A percentile compares a stretch with the other conserved stretches of the same genome.
Evolutionary conservation across 2,888 invertebrate genomes (phyloP).

Genomic region (Scrobipalpa atriplicella): DNA sequence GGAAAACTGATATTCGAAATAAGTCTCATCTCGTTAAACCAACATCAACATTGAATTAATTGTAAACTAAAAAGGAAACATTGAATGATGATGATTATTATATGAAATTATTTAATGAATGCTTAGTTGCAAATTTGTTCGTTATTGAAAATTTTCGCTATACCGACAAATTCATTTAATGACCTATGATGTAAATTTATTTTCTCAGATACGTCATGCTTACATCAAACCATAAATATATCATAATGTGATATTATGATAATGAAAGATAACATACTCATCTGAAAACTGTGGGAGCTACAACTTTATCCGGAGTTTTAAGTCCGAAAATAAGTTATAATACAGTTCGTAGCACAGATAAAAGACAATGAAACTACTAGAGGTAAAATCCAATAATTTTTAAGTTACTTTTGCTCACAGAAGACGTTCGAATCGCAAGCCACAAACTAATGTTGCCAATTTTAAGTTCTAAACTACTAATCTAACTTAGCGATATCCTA

Average conservation of each 20-base stretch:
- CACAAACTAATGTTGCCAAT: slow-evolving; percentile 47
- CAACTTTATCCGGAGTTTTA: slow-evolving; percentile 1
- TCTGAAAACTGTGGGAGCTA: not conserved
- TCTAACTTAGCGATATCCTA: slow-evolving; percentile 47
- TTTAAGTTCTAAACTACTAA: slow-evolving; percentile 53
- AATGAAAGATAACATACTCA: not conserved
- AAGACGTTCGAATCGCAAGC: slow-evolving; percentile 39
- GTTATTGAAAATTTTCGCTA: too few relatives aligned
- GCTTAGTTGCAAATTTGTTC: too few relatives aligned
- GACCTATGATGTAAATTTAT: too few relatives aligned
- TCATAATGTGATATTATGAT: not conserved
- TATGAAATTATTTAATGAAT: too few relatives aligned
- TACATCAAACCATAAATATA: not conserved
- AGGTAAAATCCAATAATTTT: slow-evolving; percentile 30
- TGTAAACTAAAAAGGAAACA: too few relatives aligned
- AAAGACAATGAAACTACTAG: slow-evolving; percentile 22
- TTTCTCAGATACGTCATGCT: too few relatives aligned
- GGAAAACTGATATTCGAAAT: not conserved
- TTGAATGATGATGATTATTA: too few relatives aligned
- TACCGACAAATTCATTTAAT: too few relatives aligned
- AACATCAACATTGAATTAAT: not conserved
- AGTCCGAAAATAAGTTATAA: not conserved
- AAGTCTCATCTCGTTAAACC: not conserved
- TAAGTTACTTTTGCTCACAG: slow-evolving; percentile 31
- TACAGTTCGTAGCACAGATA: not conserved